Conservation (phyloP, 2,888 invertebrate genomes). For the Enoplolaimus lenunculus region DNA sequence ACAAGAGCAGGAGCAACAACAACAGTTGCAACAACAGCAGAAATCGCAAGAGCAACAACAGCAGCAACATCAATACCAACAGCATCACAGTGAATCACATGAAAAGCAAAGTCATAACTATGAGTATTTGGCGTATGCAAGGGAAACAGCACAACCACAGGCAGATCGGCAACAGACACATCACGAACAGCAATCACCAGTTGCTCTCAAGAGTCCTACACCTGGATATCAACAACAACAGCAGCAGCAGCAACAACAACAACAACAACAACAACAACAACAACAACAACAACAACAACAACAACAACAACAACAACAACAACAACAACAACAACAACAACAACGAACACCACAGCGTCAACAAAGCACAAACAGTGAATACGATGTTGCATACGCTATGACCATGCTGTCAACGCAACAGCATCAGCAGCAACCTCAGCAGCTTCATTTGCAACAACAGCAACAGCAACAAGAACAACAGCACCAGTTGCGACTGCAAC, state of each 20-base stretch:
- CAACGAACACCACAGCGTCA: neutral
- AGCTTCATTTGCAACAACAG: conserved; percentile 15
- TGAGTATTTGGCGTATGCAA: neutral
- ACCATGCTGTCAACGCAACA: too few species aligned
- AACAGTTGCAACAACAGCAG: neutral
- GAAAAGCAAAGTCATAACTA: too few species aligned
- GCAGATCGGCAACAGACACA: neutral
- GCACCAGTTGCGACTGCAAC: conserved; percentile 4
- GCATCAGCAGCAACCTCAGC: neutral
- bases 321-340: neutral
- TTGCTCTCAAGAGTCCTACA: neutral
- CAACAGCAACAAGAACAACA: conserved; percentile 19
- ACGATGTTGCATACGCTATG: too few species aligned
- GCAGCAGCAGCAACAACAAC: neutral
- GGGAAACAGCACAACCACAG: neutral
- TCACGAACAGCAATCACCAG: neutral
- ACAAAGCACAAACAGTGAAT: too few species aligned
- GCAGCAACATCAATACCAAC: conserved; percentile 11
- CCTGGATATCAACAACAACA: neutral
- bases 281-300: neutral
- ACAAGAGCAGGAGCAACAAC: neutral
- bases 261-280: neutral
- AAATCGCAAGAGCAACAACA: conserved; percentile 10
- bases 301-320: neutral
- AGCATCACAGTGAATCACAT: neutral